These are phyloP conservation scores for Cromileptes altivelis DNA, from an alignment of 2,113 vertebrate genomes.

Conservation along the genomic window DNA sequence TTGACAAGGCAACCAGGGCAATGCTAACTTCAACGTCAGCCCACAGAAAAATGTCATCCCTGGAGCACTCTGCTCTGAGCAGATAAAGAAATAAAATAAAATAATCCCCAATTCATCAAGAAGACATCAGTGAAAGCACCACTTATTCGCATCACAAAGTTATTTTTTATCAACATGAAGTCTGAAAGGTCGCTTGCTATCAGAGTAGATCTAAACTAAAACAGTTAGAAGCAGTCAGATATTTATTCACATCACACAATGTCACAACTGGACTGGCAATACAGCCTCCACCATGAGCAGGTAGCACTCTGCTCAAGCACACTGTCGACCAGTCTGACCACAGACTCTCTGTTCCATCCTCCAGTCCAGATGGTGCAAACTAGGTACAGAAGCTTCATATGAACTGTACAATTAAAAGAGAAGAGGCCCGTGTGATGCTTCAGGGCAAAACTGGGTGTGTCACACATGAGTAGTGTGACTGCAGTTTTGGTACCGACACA, in stretches of 20 bases:
- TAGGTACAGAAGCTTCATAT: neutral
- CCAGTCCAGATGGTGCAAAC: neutral
- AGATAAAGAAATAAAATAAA: neutral
- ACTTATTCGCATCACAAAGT: neutral
- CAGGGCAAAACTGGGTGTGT: neutral
- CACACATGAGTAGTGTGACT: neutral
- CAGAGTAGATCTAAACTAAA: neutral
- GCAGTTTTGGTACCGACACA: neutral
- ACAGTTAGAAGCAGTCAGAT: neutral
- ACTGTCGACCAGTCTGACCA: neutral
- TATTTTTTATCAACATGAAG: neutral
- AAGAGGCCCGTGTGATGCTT: neutral
- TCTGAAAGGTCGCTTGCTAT: neutral
- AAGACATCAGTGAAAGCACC: neutral
- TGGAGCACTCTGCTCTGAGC: too few relatives aligned
- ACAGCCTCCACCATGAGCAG: neutral
- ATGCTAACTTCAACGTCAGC: too few relatives aligned
- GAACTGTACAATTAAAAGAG: neutral
- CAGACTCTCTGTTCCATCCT: neutral
- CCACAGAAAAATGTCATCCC: too few relatives aligned
- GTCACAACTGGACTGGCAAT: neutral
- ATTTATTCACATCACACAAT: neutral
- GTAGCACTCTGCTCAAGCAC: neutral
- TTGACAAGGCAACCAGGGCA: too few relatives aligned
- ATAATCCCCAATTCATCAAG: neutral